phyloP scores from a whole-genome alignment of 2,888 invertebrate species.

The Micoletzkya japonica region DNA sequence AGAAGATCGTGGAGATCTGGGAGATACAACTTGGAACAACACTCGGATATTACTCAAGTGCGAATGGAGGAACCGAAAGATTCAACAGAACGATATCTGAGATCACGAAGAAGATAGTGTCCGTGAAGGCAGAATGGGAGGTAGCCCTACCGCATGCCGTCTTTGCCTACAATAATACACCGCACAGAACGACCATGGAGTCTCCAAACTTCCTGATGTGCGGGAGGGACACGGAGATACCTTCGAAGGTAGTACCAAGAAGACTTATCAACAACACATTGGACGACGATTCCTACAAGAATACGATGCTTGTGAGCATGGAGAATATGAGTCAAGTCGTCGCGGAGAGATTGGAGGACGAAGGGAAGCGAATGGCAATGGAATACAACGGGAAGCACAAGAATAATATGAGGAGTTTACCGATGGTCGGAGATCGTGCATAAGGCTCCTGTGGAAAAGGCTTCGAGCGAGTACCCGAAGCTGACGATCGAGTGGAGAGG shows the following conservation, averaged over 20 bases:
- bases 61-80: slow-evolving; percentile 30
- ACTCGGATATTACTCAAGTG: slow-evolving; percentile 28
- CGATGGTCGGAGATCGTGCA: neutral
- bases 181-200: neutral
- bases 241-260: neutral
- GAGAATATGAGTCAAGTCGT: neutral
- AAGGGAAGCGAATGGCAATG: neutral
- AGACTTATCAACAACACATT: neutral
- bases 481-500: slow-evolving; percentile 8
- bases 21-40: neutral
- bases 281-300: neutral
- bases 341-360: neutral
- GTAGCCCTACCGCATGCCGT: neutral
- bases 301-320: neutral
- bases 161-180: neutral
- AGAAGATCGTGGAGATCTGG: neutral
- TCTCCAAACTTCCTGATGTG: neutral
- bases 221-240: slow-evolving; percentile 8
- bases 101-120: slow-evolving; percentile 14
- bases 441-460: neutral
- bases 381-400: neutral
- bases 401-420: neutral
- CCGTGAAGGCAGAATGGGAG: neutral
- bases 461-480: neutral
- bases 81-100: slow-evolving; percentile 8